A percentile compares a stretch with the other conserved stretches of the same genome.
phyloP scores from a whole-genome alignment of 23 tunicate genomes.

The Halocynthia aurantium region DNA sequence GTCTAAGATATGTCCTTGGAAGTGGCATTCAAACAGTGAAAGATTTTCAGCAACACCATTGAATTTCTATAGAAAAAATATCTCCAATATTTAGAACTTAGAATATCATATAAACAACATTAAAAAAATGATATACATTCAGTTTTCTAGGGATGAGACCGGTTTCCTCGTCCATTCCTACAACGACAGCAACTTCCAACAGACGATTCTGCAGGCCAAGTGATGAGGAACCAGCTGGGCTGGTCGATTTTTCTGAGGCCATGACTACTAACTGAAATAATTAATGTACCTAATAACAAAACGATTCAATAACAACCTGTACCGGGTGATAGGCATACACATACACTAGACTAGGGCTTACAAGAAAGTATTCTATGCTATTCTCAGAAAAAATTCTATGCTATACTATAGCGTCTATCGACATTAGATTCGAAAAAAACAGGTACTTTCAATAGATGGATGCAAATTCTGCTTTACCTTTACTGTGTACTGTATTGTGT shows the following conservation, averaged over 20 bases:
- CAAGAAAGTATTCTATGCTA: no score
- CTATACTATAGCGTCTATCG: no score
- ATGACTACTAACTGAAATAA: not conserved
- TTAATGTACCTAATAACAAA: no score
- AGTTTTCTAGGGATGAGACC: conserved; percentile 35
- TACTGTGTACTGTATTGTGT: no score
- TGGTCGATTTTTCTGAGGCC: not conserved
- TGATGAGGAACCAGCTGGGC: conserved; percentile 1
- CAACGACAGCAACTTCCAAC: conserved; percentile 81
- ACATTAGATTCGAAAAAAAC: no score
- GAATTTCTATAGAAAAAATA: not conserved
- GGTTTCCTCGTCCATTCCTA: conserved; percentile 80
- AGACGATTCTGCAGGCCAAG: conserved; percentile 50
- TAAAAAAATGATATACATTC: conserved; percentile 13
- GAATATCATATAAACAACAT: not conserved
- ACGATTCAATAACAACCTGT: no score
- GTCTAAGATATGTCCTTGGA: conserved; percentile 52
- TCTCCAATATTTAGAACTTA: not conserved
- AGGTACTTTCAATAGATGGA: no score
- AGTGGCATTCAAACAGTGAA: conserved; percentile 26
- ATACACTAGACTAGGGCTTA: no score
- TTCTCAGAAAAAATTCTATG: no score
- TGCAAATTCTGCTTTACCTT: no score
- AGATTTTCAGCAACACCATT: not conserved
- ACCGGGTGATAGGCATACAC: no score